Percentiles rank a stretch among this genome's conserved stretches.
phyloP scores from a whole-genome alignment of 2,888 invertebrate species.

The Drosophila aldrichi region DNA sequence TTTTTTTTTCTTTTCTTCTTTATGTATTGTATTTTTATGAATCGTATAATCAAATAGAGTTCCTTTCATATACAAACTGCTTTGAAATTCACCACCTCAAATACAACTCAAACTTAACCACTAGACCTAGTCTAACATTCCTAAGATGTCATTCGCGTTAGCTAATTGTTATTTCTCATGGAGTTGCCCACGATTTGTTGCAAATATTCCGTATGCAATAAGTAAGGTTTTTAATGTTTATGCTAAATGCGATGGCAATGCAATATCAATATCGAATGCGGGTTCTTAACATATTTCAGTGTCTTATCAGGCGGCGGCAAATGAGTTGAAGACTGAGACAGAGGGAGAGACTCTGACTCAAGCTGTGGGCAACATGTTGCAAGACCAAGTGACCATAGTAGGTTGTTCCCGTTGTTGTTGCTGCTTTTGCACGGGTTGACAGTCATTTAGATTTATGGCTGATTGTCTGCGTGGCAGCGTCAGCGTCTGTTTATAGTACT shows the following conservation, averaged over 20 bases:
- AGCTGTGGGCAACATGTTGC: constrained; percentile 66
- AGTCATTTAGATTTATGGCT: constrained; percentile 82
- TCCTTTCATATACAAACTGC: too few relatives aligned
- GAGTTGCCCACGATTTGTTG: constrained; percentile 11
- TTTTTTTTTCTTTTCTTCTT: too few relatives aligned
- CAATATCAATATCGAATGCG: constrained; percentile 78
- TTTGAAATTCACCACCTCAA: too few relatives aligned
- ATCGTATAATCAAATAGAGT: too few relatives aligned
- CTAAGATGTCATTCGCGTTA: neutral
- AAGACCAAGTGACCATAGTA: constrained; percentile 59
- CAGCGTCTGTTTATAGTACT: constrained; percentile 68
- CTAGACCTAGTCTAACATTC: neutral
- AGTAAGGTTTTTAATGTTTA: constrained; percentile 70
- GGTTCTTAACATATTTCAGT: constrained; percentile 76
- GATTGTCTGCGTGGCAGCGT: constrained; percentile 72
- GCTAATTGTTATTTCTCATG: neutral
- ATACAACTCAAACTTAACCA: neutral
- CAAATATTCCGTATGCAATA: constrained; percentile 54
- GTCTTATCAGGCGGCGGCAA: constrained; percentile 78
- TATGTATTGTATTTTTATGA: too few relatives aligned
- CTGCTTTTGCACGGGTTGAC: constrained; percentile 68
- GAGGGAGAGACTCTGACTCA: neutral
- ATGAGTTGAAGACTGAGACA: constrained; percentile 51
- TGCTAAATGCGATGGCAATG: constrained; percentile 70
- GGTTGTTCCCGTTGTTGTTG: constrained; percentile 53